A percentile compares a stretch with the other conserved stretches of the same genome.
phyloP scores from a whole-genome alignment of 2,888 invertebrate species.

The Phytoseiulus persimilis region DNA sequence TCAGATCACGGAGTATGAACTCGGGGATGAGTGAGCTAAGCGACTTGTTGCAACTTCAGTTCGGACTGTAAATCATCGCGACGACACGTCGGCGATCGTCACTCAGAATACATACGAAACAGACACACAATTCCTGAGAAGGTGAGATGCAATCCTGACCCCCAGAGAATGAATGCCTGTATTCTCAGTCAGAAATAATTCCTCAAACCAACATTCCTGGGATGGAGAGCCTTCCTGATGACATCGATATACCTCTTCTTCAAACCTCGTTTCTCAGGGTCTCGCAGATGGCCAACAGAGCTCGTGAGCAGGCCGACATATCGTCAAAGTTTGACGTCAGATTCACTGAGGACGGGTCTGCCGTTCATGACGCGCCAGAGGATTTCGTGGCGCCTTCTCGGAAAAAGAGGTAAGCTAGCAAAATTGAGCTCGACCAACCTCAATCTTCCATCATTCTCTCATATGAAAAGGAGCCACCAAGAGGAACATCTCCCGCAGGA shows the following conservation, averaged over 20 bases:
- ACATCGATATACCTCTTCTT: background rate
- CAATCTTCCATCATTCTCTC: too few relatives aligned
- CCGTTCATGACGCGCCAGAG: background rate
- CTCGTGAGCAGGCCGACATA: conserved; percentile 28
- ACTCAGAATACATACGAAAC: conserved; percentile 27
- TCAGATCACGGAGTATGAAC: too few relatives aligned
- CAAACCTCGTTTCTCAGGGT: background rate
- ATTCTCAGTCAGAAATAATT: too few relatives aligned
- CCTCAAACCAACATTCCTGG: too few relatives aligned
- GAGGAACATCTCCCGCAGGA: background rate
- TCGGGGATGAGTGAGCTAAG: background rate
- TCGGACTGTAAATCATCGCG: conserved; percentile 12
- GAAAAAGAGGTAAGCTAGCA: background rate
- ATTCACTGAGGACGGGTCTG: conserved; percentile 20
- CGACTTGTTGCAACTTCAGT: background rate
- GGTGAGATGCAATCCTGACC: background rate
- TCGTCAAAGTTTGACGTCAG: conserved; percentile 10
- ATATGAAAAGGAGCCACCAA: background rate
- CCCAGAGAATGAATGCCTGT: too few relatives aligned
- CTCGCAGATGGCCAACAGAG: conserved; percentile 23
- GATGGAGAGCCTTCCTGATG: too few relatives aligned
- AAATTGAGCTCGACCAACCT: background rate
- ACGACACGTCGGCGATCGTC: background rate
- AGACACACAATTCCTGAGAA: conserved; percentile 13
- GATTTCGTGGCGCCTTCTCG: background rate